Evolutionary conservation across 1,140 invertebrate genomes (phyloP).

Genomic region (Polypedilum vanderplanki): DNA sequence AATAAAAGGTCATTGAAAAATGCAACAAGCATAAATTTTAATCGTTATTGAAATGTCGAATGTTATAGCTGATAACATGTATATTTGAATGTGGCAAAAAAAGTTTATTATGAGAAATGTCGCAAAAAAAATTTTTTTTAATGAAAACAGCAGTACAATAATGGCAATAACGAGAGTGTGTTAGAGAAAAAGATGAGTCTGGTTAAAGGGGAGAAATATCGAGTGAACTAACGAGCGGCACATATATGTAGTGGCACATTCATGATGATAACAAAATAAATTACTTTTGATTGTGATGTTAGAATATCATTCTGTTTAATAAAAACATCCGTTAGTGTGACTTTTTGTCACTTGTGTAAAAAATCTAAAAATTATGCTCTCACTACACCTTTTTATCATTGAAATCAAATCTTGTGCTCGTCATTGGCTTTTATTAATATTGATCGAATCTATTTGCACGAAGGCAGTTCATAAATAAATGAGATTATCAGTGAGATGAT

Average conservation of each 20-base stretch:
- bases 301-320: conserved; percentile 14
- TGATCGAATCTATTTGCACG: background rate
- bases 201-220: background rate
- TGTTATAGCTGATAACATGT: background rate
- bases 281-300: conserved; percentile 13
- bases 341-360: background rate
- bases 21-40: conserved; percentile 19
- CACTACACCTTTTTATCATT: too few species aligned
- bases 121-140: too few species aligned
- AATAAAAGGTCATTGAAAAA: conserved; percentile 14
- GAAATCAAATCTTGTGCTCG: too few species aligned
- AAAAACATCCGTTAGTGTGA: conserved; percentile 11
- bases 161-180: too few species aligned
- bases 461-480: background rate
- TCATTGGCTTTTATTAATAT: too few species aligned
- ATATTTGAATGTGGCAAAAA: too few species aligned
- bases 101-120: too few species aligned
- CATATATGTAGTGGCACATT: background rate
- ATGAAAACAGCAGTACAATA: too few species aligned
- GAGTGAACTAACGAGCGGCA: background rate
- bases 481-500: background rate
- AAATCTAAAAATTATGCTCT: background rate
- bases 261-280: background rate
- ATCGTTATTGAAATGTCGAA: conserved; percentile 18
- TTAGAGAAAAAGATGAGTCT: too few species aligned